Base-by-base conservation (phyloP, 2,888 invertebrate genomes). In the Pantelozetes paolii region DNA sequence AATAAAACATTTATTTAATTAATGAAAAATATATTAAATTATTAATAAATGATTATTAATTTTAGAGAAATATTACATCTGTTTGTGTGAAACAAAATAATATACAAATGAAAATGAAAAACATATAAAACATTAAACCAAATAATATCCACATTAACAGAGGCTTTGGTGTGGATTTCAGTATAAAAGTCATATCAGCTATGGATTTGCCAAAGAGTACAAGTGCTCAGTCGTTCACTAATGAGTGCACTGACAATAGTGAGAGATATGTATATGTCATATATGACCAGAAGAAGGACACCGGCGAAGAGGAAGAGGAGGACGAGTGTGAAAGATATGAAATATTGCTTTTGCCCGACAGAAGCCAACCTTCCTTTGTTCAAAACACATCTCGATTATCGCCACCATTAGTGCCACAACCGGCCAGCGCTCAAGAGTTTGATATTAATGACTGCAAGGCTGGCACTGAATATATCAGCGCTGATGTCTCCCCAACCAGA, bases 401-500 rank as follows among this genome's bases (percentile, higher is more conserved):
- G 42, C 67, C 67, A 67, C 67, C 67, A 42, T 42, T 67, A 42
- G 42, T 67, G 67, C 6, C 40, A 67, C 67, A 42, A 42, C 23
- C 42, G 20, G 15, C 32, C 36, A 13, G 23, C 15, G 3, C 26
- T 67, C n/a, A 18, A 6, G 54, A 54, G 8, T 32, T 1, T n/a
- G 62, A 32, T 32, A 6, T 62, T 11, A 23, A 23, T 40, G 42
- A 40, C 42, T 42, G 42, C 15, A 18, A 42, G 23, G 23, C 26
- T 5, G 67, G 15, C 2, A 42, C 32, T 11, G 9, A 67, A 8
- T n/a, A n/a, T 13, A 42, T 42, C 26, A 42, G 42, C 13, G 67
- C 40, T 15, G 23, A 67, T 23, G 67, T 67, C 2, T 67, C 67
- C 42, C 67, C 67, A 1, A 67, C 67, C 1, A 59, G 36, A 78